Conservation (phyloP, 2,113 vertebrate species). For the Paracanthobrama guichenoti region DNA sequence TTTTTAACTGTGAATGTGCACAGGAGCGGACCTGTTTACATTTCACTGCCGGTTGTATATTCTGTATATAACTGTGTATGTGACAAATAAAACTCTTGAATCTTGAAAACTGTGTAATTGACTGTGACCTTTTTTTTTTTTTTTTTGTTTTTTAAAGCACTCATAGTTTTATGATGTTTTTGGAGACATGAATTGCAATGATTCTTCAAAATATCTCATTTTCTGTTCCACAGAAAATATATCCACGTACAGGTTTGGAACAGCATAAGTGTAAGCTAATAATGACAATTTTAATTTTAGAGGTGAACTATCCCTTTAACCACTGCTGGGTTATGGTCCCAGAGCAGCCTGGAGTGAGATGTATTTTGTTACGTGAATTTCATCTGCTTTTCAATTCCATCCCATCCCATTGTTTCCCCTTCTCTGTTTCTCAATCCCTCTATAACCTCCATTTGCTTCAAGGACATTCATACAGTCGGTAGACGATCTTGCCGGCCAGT, state of each 20-base stretch:
- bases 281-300: background rate
- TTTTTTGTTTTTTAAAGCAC: too few species aligned
- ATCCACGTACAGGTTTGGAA: background rate
- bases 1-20: too few species aligned
- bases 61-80: too few species aligned
- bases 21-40: too few species aligned
- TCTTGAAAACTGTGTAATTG: too few species aligned
- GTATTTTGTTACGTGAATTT: background rate
- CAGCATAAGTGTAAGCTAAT: background rate
- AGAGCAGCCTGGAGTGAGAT: background rate
- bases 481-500: background rate
- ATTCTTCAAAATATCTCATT: background rate
- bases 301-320: background rate
- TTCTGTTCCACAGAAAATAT: background rate
- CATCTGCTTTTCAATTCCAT: background rate
- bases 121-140: too few species aligned
- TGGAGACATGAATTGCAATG: background rate
- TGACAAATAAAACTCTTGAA: too few species aligned
- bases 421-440: background rate
- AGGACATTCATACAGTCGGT: conserved; percentile 25
- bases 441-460: conserved; percentile 21
- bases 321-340: background rate
- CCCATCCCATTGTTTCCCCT: conserved; percentile 6
- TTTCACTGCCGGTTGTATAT: too few species aligned
- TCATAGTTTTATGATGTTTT: background rate